phyloP scores from a whole-genome alignment of 2,888 invertebrate genomes.

The Ommatoiulus sabulosus region DNA sequence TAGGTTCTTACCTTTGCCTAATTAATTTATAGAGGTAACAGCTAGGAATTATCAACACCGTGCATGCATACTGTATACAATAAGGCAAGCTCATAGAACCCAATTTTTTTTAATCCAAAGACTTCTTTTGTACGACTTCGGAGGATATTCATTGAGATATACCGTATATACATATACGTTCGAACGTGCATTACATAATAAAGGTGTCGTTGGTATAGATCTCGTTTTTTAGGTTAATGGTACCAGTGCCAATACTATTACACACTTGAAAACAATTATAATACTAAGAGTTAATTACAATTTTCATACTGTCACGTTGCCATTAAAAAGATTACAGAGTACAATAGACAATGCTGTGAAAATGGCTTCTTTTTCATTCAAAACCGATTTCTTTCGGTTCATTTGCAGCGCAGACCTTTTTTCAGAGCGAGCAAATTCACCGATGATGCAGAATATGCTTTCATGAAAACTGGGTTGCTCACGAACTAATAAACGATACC shows the following conservation, averaged over 20 bases:
- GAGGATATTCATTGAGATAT: not conserved
- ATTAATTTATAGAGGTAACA: constrained; percentile 30
- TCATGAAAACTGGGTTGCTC: constrained; percentile 14
- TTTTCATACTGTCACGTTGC: constrained; percentile 9
- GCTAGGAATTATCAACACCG: not conserved
- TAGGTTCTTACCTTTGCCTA: constrained; percentile 27
- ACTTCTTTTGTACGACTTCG: not conserved
- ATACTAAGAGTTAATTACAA: not conserved
- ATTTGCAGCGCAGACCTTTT: not conserved
- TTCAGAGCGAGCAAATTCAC: not conserved
- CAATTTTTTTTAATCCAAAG: not conserved
- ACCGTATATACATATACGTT: not conserved
- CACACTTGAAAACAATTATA: not conserved
- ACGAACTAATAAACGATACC: not conserved
- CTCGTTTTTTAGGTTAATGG: constrained; percentile 15
- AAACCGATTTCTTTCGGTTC: not conserved
- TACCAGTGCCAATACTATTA: not conserved
- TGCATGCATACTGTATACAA: not conserved
- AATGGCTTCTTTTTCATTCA: not conserved
- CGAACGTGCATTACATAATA: not conserved
- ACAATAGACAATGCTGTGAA: not conserved
- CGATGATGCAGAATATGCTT: not conserved
- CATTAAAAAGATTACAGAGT: not conserved
- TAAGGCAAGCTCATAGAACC: not conserved
- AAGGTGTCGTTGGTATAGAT: not conserved